Conservation (phyloP, 1,140 invertebrate genomes). For the Drosophila kanapiae region DNA sequence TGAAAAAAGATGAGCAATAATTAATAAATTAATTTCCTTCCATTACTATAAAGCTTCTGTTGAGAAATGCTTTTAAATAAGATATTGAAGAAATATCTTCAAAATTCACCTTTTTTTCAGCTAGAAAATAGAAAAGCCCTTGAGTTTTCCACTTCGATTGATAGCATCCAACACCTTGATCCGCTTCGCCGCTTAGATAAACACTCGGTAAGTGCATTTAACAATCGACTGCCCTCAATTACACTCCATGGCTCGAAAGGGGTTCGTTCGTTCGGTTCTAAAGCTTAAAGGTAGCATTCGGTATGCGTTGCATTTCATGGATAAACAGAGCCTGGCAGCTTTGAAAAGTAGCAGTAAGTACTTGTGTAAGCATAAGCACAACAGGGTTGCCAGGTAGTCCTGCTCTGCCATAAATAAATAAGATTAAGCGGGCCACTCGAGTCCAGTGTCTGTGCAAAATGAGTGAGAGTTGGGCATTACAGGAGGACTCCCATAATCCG, state of each 20-base stretch:
- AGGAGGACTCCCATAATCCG: background rate
- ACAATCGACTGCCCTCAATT: slow-evolving; percentile 68
- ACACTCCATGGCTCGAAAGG: slow-evolving; percentile 10
- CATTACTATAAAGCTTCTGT: too few relatives aligned
- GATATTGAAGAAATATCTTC: background rate
- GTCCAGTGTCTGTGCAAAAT: slow-evolving; percentile 59
- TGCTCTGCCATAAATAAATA: slow-evolving; percentile 72
- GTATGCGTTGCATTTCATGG: slow-evolving; percentile 56
- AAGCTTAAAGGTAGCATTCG: slow-evolving; percentile 40
- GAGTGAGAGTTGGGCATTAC: slow-evolving; percentile 39
- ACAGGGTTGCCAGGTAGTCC: slow-evolving; percentile 34
- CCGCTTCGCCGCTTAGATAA: slow-evolving; percentile 38
- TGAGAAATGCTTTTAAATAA: background rate
- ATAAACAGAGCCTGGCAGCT: slow-evolving; percentile 46
- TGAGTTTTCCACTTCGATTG: slow-evolving; percentile 31
- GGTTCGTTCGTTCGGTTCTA: background rate
- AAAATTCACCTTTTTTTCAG: background rate
- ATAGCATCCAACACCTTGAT: slow-evolving; percentile 22
- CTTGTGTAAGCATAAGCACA: slow-evolving; percentile 60
- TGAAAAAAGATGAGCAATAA: background rate
- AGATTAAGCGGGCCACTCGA: slow-evolving; percentile 74
- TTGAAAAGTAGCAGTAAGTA: slow-evolving; percentile 38
- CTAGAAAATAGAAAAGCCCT: slow-evolving; percentile 2
- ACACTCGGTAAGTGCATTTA: slow-evolving; percentile 63
- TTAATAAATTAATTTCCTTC: background rate